Base-by-base conservation (phyloP, 2,113 vertebrate species). In the Microtus ochrogaster region DNA sequence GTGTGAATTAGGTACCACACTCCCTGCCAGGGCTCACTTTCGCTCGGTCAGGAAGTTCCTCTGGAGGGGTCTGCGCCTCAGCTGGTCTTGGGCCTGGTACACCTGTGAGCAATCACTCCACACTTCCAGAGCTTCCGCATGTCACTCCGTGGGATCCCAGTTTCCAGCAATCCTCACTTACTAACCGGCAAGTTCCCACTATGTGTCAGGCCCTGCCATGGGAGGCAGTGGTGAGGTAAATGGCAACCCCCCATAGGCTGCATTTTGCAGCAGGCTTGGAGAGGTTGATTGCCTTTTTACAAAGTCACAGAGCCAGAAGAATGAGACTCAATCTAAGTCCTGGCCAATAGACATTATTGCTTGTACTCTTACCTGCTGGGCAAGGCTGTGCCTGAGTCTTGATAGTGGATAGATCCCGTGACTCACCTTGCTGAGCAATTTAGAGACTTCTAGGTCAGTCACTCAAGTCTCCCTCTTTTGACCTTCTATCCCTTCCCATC, bases 261-360 rank as follows among this genome's bases (percentile, higher is more conserved):
- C 19, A 21, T 72, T 94, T 47, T 22, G 2, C 10, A 76, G 83
- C 33, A 92, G 39, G 73, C 33, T 95, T 72, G 92, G 78, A 94
- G 76, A 86, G 39, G 91, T 82, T 79, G 9, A 30, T 22, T 41
- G 7, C 55, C 22, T 72, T 88, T 89, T 89, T 9, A 14, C 16
- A 36, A 90, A 77, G n/a, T n/a, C 85, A 85, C 92, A 73, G 70
- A 97, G 74, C 89, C 52, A 22, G 22, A 19, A 9, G 3, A 55
- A 11, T 41, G 77, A 89, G 47, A 61, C 52, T 65, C 19, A 21
- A 77, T 4, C 14, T n/a, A 81, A 91, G 11, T 8, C 17, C 19
- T n/a, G 12, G 49, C 47, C 33, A 3, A 26, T 22, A 63, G 82
- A 92, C 14, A 13, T 36, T 33, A 19, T 24, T 55, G 33, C 17